Conservation (phyloP, 2,888 invertebrate genomes). For the Folsomia candida region DNA sequence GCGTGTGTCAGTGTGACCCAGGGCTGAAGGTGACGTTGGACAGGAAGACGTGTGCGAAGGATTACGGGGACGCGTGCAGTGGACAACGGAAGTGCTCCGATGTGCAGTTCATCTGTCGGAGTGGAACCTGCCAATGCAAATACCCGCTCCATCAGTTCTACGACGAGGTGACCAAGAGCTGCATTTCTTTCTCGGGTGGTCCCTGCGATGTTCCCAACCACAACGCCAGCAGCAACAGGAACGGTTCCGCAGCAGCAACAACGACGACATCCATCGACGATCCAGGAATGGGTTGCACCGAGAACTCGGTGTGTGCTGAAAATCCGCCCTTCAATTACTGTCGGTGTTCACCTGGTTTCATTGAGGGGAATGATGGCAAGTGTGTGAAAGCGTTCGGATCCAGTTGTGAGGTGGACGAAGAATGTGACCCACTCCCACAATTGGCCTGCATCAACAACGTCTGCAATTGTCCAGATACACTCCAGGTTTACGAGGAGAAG, state of each 20-base stretch:
- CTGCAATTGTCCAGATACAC: slow-evolving; percentile 35
- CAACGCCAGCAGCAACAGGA: slow-evolving; percentile 15
- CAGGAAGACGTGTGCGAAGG: slow-evolving; percentile 34
- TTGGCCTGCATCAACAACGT: slow-evolving; percentile 39
- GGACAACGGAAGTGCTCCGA: slow-evolving; percentile 36
- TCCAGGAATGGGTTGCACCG: slow-evolving; percentile 23
- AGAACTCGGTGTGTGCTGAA: slow-evolving; percentile 37
- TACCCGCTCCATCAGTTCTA: slow-evolving; percentile 36
- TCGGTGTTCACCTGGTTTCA: slow-evolving; percentile 31
- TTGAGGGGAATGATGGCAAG: slow-evolving; percentile 34
- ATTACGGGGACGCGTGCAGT: slow-evolving; percentile 34
- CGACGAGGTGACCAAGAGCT: slow-evolving; percentile 19
- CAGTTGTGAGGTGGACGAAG: slow-evolving; percentile 31
- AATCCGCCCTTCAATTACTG: slow-evolving; percentile 35
- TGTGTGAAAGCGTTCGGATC: slow-evolving; percentile 30
- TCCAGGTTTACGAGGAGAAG: slow-evolving; percentile 30
- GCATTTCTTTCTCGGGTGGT: slow-evolving; percentile 33
- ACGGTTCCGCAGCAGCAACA: slow-evolving; percentile 15
- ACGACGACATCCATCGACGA: slow-evolving; percentile 23
- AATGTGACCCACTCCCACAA: slow-evolving; percentile 37
- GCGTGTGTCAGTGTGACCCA: slow-evolving; percentile 29
- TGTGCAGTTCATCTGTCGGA: slow-evolving; percentile 37
- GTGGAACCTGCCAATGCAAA: slow-evolving; percentile 34
- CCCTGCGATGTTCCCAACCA: slow-evolving; percentile 24
- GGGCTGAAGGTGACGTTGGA: slow-evolving; percentile 33